Conservation (phyloP, 2,888 invertebrate species). For the Dasypolia templi region DNA sequence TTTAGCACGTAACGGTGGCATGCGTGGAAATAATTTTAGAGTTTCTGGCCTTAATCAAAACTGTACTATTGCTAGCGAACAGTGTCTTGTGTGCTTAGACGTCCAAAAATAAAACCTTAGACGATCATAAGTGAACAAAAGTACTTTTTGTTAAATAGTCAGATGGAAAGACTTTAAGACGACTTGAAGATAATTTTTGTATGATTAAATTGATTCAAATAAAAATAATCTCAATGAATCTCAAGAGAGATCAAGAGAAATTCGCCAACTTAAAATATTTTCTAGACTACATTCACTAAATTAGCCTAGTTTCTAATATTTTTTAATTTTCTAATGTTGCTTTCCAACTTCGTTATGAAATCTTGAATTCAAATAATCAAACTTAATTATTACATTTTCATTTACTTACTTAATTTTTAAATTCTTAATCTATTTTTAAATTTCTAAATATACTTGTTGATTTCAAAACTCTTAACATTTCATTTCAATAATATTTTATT, state of each 20-base stretch:
- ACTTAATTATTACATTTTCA: background rate
- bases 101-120: background rate
- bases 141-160: background rate
- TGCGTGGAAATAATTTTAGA: too few species aligned
- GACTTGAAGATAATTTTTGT: background rate
- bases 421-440: too few species aligned
- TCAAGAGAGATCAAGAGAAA: too few species aligned
- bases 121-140: background rate
- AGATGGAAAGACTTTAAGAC: background rate
- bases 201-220: background rate
- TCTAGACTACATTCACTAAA: background rate
- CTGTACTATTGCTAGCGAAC: background rate
- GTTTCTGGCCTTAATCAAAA: background rate
- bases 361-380: background rate
- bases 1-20: too few species aligned
- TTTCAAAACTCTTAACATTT: slow-evolving; percentile 14
- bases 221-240: too few species aligned
- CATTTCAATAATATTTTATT: slow-evolving; percentile 3
- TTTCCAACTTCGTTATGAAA: background rate
- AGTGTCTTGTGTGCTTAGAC: background rate
- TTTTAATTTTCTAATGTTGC: background rate
- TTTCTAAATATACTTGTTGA: too few species aligned
- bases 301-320: background rate
- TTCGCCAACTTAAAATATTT: background rate
- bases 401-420: background rate